phyloP scores from a whole-genome alignment of 2,113 vertebrate genomes.

The Dasyornis broadbenti region DNA sequence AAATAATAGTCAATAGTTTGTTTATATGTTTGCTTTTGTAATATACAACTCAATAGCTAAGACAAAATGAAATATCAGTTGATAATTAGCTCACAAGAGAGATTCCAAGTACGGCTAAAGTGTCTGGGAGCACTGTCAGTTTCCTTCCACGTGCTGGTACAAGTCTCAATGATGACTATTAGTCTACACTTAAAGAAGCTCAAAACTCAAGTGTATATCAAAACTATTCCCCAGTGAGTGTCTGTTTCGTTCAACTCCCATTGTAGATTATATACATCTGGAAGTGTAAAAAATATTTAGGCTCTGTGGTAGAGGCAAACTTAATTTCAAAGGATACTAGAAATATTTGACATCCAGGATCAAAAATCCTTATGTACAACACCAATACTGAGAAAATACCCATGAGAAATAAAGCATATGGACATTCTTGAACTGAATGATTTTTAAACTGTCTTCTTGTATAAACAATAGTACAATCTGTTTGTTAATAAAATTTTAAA shows the following conservation, averaged over 20 bases:
- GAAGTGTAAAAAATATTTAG: background rate
- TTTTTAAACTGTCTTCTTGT: background rate
- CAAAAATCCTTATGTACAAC: background rate
- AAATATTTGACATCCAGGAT: background rate
- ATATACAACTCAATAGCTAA: background rate
- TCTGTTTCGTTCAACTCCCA: background rate
- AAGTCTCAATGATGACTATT: background rate
- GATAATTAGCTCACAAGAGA: background rate
- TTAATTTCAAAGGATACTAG: background rate
- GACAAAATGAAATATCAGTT: background rate
- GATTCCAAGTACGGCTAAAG: background rate
- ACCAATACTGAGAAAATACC: background rate
- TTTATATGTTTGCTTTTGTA: background rate
- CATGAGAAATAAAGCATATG: background rate
- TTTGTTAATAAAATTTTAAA: background rate
- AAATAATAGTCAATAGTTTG: background rate
- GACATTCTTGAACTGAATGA: background rate
- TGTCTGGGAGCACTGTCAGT: rapidly evolving
- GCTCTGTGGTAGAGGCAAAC: background rate
- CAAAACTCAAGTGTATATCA: background rate
- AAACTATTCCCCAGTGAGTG: background rate
- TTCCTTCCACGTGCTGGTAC: background rate
- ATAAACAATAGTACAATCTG: background rate
- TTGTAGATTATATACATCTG: background rate
- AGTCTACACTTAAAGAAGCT: background rate